phyloP scores from a whole-genome alignment of 2,113 vertebrate species.

The Tyrannus savana region DNA sequence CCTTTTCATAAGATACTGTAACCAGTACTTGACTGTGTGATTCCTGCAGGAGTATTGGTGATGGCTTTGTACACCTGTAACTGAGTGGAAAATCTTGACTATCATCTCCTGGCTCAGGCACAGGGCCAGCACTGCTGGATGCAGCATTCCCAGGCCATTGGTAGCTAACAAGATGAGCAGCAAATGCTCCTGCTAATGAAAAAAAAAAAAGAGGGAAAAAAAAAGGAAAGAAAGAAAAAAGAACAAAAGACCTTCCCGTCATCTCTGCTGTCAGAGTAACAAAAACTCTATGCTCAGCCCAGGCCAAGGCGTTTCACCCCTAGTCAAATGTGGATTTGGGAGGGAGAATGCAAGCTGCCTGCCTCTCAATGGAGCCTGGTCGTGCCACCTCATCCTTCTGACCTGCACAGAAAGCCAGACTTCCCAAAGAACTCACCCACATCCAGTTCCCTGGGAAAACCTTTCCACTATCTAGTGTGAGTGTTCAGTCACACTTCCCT shows the following conservation, averaged over 20 bases:
- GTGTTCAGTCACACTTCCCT: neutral
- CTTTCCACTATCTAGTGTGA: neutral
- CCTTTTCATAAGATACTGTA: neutral
- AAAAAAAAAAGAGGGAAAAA: neutral
- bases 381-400: neutral
- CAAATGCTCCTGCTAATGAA: neutral
- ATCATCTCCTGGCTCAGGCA: neutral
- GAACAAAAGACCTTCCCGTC: neutral
- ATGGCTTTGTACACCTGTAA: neutral
- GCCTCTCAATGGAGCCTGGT: neutral
- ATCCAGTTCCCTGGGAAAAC: neutral
- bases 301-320: neutral
- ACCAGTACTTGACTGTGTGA: neutral
- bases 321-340: neutral
- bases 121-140: neutral
- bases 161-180: neutral
- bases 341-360: neutral
- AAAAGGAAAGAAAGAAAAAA: no score
- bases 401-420: neutral
- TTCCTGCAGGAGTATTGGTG: neutral
- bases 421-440: neutral
- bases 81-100: neutral
- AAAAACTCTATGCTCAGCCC: neutral
- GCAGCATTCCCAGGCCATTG: neutral
- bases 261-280: neutral